These are phyloP conservation scores for Nomada fabriciana DNA, from an alignment of 2,888 invertebrate species.

Conservation along the genomic window DNA sequence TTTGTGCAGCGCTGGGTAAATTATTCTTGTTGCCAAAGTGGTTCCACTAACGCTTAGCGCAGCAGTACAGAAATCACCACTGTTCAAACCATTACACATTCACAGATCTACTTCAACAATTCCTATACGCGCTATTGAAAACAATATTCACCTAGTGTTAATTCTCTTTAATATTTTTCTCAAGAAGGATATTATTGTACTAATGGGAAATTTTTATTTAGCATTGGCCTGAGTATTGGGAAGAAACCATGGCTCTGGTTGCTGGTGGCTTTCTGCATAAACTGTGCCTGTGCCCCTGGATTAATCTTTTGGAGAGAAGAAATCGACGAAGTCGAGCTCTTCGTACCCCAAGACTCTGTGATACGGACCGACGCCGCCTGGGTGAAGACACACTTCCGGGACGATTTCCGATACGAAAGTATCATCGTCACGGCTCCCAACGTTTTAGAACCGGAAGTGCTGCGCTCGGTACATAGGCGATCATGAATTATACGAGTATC, in stretches of 20 bases:
- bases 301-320: slow-evolving; percentile 81
- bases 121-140: too few relatives aligned
- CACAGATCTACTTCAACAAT: not conserved
- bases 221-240: slow-evolving; percentile 78
- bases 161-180: too few relatives aligned
- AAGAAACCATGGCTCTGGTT: slow-evolving; percentile 79
- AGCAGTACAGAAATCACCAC: not conserved
- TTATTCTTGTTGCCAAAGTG: not conserved
- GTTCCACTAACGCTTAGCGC: not conserved
- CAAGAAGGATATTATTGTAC: not conserved
- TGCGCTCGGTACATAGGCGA: slow-evolving; percentile 78
- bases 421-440: slow-evolving; percentile 83
- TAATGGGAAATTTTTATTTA: slow-evolving; percentile 45
- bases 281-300: slow-evolving; percentile 78
- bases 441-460: slow-evolving; percentile 80
- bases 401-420: slow-evolving; percentile 82
- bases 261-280: slow-evolving; percentile 73
- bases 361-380: slow-evolving; percentile 79
- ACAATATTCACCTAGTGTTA: not conserved
- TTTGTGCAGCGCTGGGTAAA: not conserved
- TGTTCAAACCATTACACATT: not conserved
- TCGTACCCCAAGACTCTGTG: slow-evolving; percentile 79
- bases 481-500: slow-evolving; percentile 66
- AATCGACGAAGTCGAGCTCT: slow-evolving; percentile 80
- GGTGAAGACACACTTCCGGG: slow-evolving; percentile 81